Evolutionary conservation across 2,113 vertebrate genomes (phyloP).

Genomic region (Galemys pyrenaicus): DNA sequence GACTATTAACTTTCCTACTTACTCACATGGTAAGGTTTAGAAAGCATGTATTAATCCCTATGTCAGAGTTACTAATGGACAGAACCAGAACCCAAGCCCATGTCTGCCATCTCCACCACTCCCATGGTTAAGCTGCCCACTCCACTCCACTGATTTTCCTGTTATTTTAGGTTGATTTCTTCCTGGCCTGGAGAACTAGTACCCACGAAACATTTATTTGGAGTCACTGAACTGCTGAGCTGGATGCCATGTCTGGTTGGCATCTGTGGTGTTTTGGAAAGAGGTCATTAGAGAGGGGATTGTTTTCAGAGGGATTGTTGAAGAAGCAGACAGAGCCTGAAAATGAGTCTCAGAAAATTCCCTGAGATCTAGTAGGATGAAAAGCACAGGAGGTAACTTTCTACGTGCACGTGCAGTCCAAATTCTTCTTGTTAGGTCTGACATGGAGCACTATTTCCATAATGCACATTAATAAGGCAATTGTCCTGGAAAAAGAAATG

Average conservation of each 20-base stretch:
- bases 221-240: slow-evolving; percentile 45
- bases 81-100: not conserved
- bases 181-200: not conserved
- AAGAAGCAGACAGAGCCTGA: slow-evolving; percentile 31
- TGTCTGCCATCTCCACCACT: not conserved
- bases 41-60: not conserved
- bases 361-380: not conserved
- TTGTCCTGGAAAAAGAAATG: slow-evolving; percentile 65
- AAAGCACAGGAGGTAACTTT: slow-evolving; percentile 68
- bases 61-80: not conserved
- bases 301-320: slow-evolving; percentile 17
- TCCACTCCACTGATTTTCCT: not conserved
- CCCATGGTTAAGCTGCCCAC: not conserved
- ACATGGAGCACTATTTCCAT: slow-evolving; percentile 67
- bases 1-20: not conserved
- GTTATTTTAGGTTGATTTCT: slow-evolving; percentile 49
- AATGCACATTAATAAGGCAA: slow-evolving; percentile 71
- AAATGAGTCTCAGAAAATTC: slow-evolving; percentile 61
- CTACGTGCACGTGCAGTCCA: not conserved
- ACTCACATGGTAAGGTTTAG: not conserved
- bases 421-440: slow-evolving; percentile 70
- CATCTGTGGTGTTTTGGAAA: not conserved
- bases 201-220: slow-evolving; percentile 64
- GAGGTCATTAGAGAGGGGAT: slow-evolving; percentile 54
- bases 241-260: not conserved